Evolutionary conservation across 2,113 vertebrate species (phyloP), one percentile per base, ranked within the genome.

Genomic region (Albula goreensis): DNA sequence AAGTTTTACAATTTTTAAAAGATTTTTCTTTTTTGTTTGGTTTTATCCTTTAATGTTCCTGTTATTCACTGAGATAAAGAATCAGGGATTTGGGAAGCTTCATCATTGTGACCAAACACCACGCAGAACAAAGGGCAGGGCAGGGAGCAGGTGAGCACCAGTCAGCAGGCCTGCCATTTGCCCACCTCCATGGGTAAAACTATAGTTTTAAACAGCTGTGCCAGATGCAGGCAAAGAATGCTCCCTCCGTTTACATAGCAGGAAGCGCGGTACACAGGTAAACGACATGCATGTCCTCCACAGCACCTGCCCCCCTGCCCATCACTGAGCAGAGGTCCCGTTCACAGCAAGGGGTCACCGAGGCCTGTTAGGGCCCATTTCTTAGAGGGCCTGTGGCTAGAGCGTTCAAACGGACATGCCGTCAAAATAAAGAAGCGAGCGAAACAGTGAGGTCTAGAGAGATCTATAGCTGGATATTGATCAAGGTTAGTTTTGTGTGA

Each of bases 391-490:
- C 84, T 48, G 49, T 85, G 84, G 84, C 84, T 80, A 85, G 78
- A 53, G 48, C 50, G 48, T n/a, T 85, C 84, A 85, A 85, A 85
- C 84, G 31, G 50, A n/a, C 84, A 31, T 49, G 56, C 25, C 50
- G 49, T 66, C 11, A 56, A 60, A 80, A 81, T 31, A 48, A 80
- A 85, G 19, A 12, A 22, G 22, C 48, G 2, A 5, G 13, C 78
- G 56, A 77, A 66, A 48, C 60, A 66, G 84, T 22, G 17, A 22
- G 48, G 56, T 79, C 57, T 49, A 48, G 51, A 51, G 56, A 51
- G 78, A 85, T 85, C 84, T 85, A 85, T 85, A 50, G 84, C 78
- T 17, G 84, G 56, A 63, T 85, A 85, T 85, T 66, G 84, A 85
- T 85, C 84, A 85, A 80, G 84, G 84, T 81, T 84, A 80, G 82